phyloP scores from a whole-genome alignment of 1,140 invertebrate species.

The Lysiphlebus fabarum region DNA sequence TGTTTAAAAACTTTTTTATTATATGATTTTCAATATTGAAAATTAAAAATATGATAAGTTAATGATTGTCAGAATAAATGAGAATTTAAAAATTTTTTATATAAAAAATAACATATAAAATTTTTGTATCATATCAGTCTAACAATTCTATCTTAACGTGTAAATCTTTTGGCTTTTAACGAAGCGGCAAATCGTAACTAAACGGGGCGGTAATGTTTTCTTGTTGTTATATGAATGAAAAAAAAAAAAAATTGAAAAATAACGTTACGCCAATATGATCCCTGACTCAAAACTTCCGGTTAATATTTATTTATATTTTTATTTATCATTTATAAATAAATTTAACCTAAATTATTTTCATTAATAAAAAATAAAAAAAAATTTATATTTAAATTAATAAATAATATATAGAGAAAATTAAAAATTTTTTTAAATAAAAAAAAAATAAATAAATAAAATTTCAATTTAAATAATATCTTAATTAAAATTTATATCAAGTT shows the following conservation, averaged over 20 bases:
- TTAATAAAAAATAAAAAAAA: neutral
- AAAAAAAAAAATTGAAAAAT: conserved; percentile 28
- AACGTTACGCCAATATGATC: conserved; percentile 25
- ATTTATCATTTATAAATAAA: neutral
- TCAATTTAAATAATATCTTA: too few relatives aligned
- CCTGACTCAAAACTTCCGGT: conserved; percentile 22
- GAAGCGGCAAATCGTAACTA: conserved; percentile 31
- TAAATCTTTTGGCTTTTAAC: conserved; percentile 27
- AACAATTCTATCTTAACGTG: conserved; percentile 28
- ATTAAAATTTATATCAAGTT: too few relatives aligned
- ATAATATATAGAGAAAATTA: too few relatives aligned
- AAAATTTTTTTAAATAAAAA: too few relatives aligned
- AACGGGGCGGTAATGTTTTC: conserved; percentile 22
- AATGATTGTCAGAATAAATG: too few relatives aligned
- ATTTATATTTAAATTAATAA: too few relatives aligned
- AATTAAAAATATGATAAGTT: too few relatives aligned
- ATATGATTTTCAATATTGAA: too few relatives aligned
- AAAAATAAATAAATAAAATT: too few relatives aligned
- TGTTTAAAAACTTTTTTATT: too few relatives aligned
- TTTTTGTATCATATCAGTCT: conserved; percentile 30
- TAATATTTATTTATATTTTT: conserved; percentile 13
- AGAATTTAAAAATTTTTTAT: too few relatives aligned
- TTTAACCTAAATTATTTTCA: neutral
- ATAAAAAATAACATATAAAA: conserved; percentile 5
- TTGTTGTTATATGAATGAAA: conserved; percentile 16